A percentile compares a stretch with the other conserved stretches of the same genome.
These are phyloP conservation scores for Xenus cinereus DNA, from an alignment of 2,113 vertebrate genomes.

Conservation along the genomic window DNA sequence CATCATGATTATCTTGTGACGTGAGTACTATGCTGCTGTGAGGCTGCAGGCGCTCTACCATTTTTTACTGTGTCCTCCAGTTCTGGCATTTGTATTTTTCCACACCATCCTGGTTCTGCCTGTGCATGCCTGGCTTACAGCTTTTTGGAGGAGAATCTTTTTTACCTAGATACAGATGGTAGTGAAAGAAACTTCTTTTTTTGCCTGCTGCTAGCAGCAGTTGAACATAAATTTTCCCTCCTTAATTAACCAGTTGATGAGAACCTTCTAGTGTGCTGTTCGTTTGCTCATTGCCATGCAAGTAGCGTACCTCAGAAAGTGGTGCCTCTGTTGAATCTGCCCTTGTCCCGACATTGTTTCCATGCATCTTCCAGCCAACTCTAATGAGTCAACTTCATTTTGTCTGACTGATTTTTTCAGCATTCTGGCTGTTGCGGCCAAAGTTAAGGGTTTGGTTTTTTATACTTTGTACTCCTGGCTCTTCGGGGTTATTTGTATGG, in stretches of 20 bases:
- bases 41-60: rapidly evolving
- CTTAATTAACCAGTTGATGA: neutral
- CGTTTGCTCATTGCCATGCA: constrained; percentile 11
- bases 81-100: neutral
- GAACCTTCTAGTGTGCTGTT: neutral
- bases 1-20: neutral
- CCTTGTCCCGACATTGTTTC: neutral
- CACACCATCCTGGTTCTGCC: neutral
- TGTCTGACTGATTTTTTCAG: neutral
- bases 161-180: neutral
- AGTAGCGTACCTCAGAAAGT: neutral
- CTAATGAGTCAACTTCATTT: neutral
- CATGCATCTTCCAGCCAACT: neutral
- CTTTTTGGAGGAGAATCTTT: neutral
- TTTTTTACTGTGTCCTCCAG: neutral
- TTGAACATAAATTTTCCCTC: neutral
- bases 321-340: neutral
- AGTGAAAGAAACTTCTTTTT: neutral
- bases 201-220: neutral
- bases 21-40: neutral
- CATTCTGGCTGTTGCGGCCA: neutral
- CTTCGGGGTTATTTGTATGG: neutral
- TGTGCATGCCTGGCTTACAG: neutral
- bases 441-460: neutral
- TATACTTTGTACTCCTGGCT: neutral